These are phyloP conservation scores for Nasonia vitripennis DNA, from an alignment of 1,140 invertebrate species.

Conservation along the genomic window DNA sequence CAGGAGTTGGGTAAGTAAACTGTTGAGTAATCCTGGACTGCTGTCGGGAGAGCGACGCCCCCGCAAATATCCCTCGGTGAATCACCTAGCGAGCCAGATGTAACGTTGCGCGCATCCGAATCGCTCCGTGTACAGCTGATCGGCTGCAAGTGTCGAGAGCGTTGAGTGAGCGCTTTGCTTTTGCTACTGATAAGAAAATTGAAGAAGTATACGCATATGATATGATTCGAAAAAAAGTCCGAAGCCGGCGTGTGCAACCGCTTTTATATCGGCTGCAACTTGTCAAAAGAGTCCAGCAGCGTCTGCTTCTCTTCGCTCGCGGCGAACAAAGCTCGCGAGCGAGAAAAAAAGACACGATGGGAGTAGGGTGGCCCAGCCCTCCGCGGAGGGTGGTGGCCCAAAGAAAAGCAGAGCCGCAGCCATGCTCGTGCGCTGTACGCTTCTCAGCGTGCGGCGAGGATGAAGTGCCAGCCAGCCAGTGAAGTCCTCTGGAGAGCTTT, in stretches of 20 bases:
- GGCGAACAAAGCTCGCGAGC: slow-evolving; percentile 60
- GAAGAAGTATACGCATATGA: no score
- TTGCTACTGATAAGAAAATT: no score
- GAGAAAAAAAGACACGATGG: slow-evolving; percentile 9
- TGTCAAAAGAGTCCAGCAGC: slow-evolving; percentile 23
- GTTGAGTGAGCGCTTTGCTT: neutral
- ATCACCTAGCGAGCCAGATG: slow-evolving; percentile 41
- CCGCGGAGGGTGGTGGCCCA: slow-evolving; percentile 52
- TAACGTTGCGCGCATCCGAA: neutral
- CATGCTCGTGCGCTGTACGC: slow-evolving; percentile 54
- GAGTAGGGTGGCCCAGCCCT: slow-evolving; percentile 56
- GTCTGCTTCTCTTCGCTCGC: neutral
- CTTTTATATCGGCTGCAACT: slow-evolving; percentile 37
- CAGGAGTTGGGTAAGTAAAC: slow-evolving; percentile 42
- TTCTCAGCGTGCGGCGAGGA: slow-evolving; percentile 62
- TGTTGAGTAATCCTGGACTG: slow-evolving; percentile 36
- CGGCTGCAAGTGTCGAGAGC: neutral
- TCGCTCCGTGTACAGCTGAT: no score
- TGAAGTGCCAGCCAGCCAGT: slow-evolving; percentile 65
- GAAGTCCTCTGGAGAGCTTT: slow-evolving; percentile 68
- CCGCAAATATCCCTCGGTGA: slow-evolving; percentile 31
- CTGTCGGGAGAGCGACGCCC: neutral
- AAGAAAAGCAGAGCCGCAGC: slow-evolving; percentile 61
- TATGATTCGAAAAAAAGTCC: slow-evolving; percentile 15
- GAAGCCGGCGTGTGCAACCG: neutral